Evolutionary conservation across 2,797 vertebrate species (phyloP), one percentile per base, ranked within the genome.

Genomic region (Pangasius macronema): DNA sequence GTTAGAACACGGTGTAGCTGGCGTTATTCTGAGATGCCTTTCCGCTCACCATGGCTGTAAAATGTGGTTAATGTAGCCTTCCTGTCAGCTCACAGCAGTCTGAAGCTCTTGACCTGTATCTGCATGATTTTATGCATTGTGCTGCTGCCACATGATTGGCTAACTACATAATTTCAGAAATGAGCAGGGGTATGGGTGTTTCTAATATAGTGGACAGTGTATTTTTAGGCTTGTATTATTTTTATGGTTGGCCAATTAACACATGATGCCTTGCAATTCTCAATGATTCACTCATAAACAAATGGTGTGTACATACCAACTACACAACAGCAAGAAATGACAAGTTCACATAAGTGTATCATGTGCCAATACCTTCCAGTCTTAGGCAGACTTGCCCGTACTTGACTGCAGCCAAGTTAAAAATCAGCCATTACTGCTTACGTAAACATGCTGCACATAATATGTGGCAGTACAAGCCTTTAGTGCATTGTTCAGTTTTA

Each of bases 271-370:
- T 14, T 16, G 2, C 42, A 51, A 13, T 11, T 24, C 46, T 51
- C 42, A 82, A 65, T 65, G 14, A 42, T 9, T 9, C 27, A 42
- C 57, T 61, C 36, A 24, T 39, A 83, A 83, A 83, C 42, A 11
- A 83, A 67, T 30, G 22, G 24, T 13, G 18, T 61, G 57, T n/a
- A 30, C 24, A 82, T 82, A 49, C 39, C 61, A 33, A 13, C 39
- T 51, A 65, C 61, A 30, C 42, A 67, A 30, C 16, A 49, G 61
- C 82, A 80, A 46, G 53, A 81, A 86, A 42, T 70, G 13, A 55
- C 53, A 42, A 59, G 53, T 68, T 68, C 6, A 13, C 20, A 27
- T 33, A 63, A 49, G 18, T 42, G 24, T 65, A 33, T 87, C 20
- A 8, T 53, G 46, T n/a, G 30, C 22, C 53, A 24, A 53, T 70